Conservation (phyloP, 2,797 vertebrate species). For the Enteromius radiatus region DNA sequence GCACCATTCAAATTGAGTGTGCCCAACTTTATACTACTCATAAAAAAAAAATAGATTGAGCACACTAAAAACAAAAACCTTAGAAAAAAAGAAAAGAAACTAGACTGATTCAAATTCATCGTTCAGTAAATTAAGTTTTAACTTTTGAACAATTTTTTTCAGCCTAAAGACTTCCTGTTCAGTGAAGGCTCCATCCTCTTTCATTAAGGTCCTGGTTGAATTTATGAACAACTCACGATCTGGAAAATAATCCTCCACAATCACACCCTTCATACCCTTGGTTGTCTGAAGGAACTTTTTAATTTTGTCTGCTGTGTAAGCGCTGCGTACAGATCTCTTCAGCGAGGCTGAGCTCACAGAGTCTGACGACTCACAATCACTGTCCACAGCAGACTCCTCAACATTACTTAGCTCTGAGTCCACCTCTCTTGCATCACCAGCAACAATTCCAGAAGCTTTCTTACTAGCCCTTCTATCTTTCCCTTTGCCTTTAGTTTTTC, state of each 20-base stretch:
- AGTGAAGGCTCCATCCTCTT: not conserved
- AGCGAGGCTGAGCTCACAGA: too few relatives aligned
- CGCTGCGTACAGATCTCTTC: too few relatives aligned
- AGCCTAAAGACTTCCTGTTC: not conserved
- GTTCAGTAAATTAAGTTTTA: not conserved
- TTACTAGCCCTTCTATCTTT: not conserved
- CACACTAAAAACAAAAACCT: too few relatives aligned
- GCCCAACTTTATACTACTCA: slow-evolving; percentile 12
- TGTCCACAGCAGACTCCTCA: too few relatives aligned
- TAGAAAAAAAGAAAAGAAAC: not conserved
- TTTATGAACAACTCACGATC: not conserved
- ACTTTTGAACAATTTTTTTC: not conserved
- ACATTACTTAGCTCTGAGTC: not conserved
- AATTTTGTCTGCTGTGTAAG: too few relatives aligned
- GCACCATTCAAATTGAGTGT: not conserved
- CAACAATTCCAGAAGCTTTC: not conserved
- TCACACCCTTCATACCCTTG: not conserved
- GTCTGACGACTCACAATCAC: too few relatives aligned
- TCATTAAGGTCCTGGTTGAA: not conserved
- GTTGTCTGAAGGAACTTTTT: too few relatives aligned
- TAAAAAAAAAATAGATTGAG: not conserved
- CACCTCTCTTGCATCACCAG: not conserved
- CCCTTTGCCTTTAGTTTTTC: not conserved
- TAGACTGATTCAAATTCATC: not conserved
- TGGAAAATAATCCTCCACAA: not conserved